Evolutionary conservation across 2,888 invertebrate genomes (phyloP).

Genomic region (Gibbula magus): DNA sequence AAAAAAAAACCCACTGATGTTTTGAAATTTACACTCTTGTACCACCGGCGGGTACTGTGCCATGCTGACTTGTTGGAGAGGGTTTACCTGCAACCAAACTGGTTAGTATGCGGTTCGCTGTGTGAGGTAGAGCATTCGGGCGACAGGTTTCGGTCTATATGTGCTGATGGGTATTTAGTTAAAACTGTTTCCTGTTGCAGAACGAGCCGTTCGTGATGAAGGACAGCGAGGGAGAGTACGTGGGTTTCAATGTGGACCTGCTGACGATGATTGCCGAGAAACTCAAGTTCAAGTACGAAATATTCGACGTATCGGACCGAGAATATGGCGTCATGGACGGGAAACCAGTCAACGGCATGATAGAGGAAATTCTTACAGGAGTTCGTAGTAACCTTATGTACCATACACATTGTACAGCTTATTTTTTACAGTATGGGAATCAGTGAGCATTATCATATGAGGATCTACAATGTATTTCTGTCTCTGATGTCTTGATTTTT

Average conservation of each 20-base stretch:
- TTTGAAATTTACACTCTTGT: too few species aligned
- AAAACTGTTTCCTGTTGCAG: constrained; percentile 30
- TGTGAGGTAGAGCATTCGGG: too few species aligned
- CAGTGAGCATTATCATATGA: too few species aligned
- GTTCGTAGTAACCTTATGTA: constrained; percentile 40
- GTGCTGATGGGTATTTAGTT: not conserved
- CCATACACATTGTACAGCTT: too few species aligned
- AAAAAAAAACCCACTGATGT: too few species aligned
- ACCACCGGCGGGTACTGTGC: too few species aligned
- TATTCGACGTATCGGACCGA: constrained; percentile 46
- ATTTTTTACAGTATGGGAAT: too few species aligned
- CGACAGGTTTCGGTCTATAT: not conserved
- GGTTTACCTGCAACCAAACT: not conserved
- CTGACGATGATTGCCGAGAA: constrained; percentile 48
- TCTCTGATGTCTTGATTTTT: too few species aligned
- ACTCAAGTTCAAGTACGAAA: constrained; percentile 51
- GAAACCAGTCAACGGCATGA: constrained; percentile 44
- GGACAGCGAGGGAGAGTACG: constrained; percentile 39
- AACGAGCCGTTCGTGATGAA: constrained; percentile 63
- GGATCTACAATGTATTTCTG: too few species aligned
- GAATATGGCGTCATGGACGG: constrained; percentile 2
- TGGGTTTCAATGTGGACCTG: constrained; percentile 64
- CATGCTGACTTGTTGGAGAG: not conserved
- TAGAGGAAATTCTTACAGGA: constrained; percentile 58
- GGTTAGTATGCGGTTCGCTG: too few species aligned